Evolutionary conservation across 2,888 invertebrate species (phyloP), one percentile per base, ranked within the genome.

Genomic region (Epiblema foenella): DNA sequence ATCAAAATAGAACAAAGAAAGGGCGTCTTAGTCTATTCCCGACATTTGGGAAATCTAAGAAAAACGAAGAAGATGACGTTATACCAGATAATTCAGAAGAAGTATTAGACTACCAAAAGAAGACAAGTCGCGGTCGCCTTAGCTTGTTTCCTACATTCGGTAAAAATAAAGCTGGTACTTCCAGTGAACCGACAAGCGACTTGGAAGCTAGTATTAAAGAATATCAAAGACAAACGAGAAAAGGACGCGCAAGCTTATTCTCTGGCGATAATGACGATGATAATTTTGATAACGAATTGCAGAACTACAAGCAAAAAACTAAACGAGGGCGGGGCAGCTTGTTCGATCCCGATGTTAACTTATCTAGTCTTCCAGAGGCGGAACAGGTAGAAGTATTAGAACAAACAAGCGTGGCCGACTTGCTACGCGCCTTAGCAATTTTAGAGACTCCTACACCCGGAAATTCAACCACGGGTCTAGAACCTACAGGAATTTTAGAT

Each of bases 371-470:
- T 42, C 87, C 91, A 29, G 88, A 93, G 79, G 80, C 86, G 0
- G 90, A 93, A 75, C 94, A 95, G 78, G 93, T 95, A 8, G 94
- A 94, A 79, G 94, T 97, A 12, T 89, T 97, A 68, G 97, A 97
- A 85, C 96, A 97, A 79, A 97, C 97, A 0, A 97, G 97, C 24
- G 94, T 98, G 15, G 97, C 97, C 0, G 97, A 98, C 87, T 94
- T 98, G 67, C 94, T 98, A 33, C 93, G 97, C 69, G 97, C 97
- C 0, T 88, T 98, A 60, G 96, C 97, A 59, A 95, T 95, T n/a
- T 91, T 97, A 76, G 92, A 93, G 76, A 91, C 93, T 7, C 90
- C 88, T 46, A 78, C 77, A 17, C 83, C 83, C 37, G 83, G 83
- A 68, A 81, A 77, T 63, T 74, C 78, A 29, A 75, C 73, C 11